Percentiles rank a stretch among this genome's conserved stretches.
These are phyloP conservation scores for Fulmarus glacialis DNA, from an alignment of 2,113 vertebrate genomes.

Conservation along the genomic window DNA sequence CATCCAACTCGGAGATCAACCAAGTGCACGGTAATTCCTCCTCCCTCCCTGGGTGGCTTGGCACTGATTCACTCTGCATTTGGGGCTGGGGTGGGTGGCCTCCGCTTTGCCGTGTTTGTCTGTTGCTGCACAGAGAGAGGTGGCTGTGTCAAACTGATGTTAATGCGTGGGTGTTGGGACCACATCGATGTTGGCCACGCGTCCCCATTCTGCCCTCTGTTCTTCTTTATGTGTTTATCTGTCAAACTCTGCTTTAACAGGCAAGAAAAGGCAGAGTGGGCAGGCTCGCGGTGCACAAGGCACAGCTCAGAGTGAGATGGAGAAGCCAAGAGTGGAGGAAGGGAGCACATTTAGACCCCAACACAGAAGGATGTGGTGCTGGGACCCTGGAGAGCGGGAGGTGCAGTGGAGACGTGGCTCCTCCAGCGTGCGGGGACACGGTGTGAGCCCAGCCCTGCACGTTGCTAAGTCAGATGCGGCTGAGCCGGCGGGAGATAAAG, in stretches of 20 bases:
- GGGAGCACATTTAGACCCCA: not conserved
- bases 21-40: slow-evolving; percentile 91
- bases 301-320: not conserved
- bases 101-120: fast-evolving
- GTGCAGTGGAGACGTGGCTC: not conserved
- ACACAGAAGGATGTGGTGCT: fast-evolving
- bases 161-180: not conserved
- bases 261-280: not conserved
- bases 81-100: not conserved
- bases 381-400: fast-evolving
- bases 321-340: not conserved
- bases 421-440: fast-evolving
- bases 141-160: not conserved
- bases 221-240: not conserved
- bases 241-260: not conserved
- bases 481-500: not conserved
- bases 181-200: fast-evolving
- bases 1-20: slow-evolving; percentile 98
- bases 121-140: not conserved
- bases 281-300: not conserved
- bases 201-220: not conserved
- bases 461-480: not conserved
- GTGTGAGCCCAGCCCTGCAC: not conserved
- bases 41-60: not conserved
- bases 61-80: not conserved